A percentile compares a stretch with the other conserved stretches of the same genome.
Conservation (phyloP, 2,797 vertebrate genomes). For the Lutjanus argentimaculatus region DNA sequence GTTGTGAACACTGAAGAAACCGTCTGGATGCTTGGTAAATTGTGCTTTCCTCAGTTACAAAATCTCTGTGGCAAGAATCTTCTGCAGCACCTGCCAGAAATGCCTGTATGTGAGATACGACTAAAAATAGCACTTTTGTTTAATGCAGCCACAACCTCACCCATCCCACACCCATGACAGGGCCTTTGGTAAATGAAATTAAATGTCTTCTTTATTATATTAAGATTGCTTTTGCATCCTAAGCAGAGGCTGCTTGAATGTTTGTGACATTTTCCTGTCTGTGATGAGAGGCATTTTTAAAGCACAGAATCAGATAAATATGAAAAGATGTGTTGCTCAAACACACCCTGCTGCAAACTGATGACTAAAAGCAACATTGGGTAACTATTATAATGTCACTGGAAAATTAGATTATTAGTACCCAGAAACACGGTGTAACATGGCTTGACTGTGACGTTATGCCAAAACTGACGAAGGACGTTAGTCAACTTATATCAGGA, state of each 20-base stretch:
- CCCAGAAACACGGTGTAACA: neutral
- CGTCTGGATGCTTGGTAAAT: neutral
- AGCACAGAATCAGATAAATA: constrained; percentile 22
- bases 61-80: neutral
- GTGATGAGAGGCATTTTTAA: neutral
- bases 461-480: neutral
- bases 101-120: neutral
- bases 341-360: neutral
- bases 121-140: neutral
- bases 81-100: neutral
- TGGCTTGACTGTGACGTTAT: no score
- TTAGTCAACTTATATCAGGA: neutral
- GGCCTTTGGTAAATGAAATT: no score
- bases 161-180: neutral
- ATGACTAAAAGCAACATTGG: neutral
- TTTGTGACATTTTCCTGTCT: constrained; percentile 1
- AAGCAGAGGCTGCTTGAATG: neutral
- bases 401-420: neutral
- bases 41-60: neutral
- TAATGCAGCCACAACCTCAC: neutral
- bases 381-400: neutral
- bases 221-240: neutral
- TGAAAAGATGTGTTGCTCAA: neutral
- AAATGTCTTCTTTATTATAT: neutral
- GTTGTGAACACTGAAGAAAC: neutral